Evolutionary conservation across 2,888 invertebrate species (phyloP).

Genomic region (Tetragnatha montana): DNA sequence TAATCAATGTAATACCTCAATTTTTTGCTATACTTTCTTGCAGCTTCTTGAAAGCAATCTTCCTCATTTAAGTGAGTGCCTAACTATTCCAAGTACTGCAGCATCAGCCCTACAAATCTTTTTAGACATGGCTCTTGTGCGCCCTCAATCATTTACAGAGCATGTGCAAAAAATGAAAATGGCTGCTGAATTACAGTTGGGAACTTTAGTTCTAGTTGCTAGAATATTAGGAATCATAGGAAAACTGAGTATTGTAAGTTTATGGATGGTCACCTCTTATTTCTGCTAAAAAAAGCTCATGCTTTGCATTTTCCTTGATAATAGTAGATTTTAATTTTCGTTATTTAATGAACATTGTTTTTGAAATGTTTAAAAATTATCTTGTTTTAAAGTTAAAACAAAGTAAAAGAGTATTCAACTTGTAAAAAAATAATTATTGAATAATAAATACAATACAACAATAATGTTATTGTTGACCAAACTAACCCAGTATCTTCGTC

Average conservation of each 20-base stretch:
- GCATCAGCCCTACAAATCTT: constrained; percentile 85
- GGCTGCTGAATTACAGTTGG: constrained; percentile 74
- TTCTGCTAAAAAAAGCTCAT: too few species aligned
- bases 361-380: too few species aligned
- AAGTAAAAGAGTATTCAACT: too few species aligned
- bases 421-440: neutral
- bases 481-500: neutral
- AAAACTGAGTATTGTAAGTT: constrained; percentile 75
- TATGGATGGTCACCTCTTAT: too few species aligned
- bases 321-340: too few species aligned
- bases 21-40: constrained; percentile 66
- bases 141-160: constrained; percentile 83
- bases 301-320: neutral
- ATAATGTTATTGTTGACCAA: neutral
- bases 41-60: constrained; percentile 88
- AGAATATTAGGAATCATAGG: constrained; percentile 77
- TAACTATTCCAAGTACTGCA: constrained; percentile 81
- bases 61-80: constrained; percentile 86
- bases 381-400: too few species aligned
- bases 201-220: constrained; percentile 74
- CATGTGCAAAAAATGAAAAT: constrained; percentile 82
- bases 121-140: constrained; percentile 84
- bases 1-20: too few species aligned
- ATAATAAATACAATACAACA: too few species aligned
- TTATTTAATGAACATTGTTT: too few species aligned